Base-by-base conservation (phyloP, 1,140 invertebrate species). In the Zaprionus tsacasi region DNA sequence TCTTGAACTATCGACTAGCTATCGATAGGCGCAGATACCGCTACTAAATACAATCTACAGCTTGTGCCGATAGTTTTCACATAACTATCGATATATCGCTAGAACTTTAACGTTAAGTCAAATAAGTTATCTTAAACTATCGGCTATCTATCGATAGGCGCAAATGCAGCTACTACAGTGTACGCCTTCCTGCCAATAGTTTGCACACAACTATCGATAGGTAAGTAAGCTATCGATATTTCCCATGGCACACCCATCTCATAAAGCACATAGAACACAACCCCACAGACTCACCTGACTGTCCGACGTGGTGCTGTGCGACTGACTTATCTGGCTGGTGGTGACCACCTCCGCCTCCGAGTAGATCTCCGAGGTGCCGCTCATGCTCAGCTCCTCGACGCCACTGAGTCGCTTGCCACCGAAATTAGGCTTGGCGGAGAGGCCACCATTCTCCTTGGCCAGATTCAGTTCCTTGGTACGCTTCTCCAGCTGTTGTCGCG, bases 301-400 rank as follows among this genome's bases (percentile, higher is more conserved):
- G 78, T 95, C 95, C 40, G 95, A 95, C 63, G 95, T 95, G 74
- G 95, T 96, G 91, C 95, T 96, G 89, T 94, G 95, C 70, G 95
- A 96, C 70, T 94, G 95, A 93, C 94, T 95, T 11, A 92, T 82
- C 80, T 94, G 95, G 93, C 94, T 95, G 66, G 71, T 60, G 2
- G 69, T 67, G 2, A 82, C 78, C 45, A 71, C 85, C 70, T 87
- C 83, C 11, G 83, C 92, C 59, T 95, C 95, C 27, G 93, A 93
- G 78, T 95, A 95, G 58, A 80, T 81, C 52, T 93, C 92, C 11
- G 83, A 88, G 45, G 66, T 52, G 68, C 74, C 85, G 43, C 88
- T 91, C 77, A 93, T 93, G 67, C 93, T 92, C 3, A 91, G 83
- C 70, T 92, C 92, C 57, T 93, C 92, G 6, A 92, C 91, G 15